Base-by-base conservation (phyloP, 1,140 invertebrate genomes). In the Pseudomyrmex gracilis region DNA sequence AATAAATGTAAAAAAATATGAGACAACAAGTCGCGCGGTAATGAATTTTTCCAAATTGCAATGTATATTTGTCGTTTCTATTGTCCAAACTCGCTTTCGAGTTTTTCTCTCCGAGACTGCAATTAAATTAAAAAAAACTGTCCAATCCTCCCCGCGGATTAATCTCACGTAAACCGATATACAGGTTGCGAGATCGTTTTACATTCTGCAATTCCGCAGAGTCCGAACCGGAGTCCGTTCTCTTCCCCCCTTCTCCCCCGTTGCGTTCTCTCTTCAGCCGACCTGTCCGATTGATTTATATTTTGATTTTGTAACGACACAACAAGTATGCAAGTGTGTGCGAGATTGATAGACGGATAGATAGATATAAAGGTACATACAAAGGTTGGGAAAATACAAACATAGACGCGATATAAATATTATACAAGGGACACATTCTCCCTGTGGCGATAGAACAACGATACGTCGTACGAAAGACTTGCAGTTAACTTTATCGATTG, bases 261-360 rank as follows among this genome's bases (percentile, higher is more conserved):
- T n/a, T n/a, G n/a, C 53, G 43, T 77, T 57, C 70, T 77, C 67
- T 61, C 15, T 58, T 61, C 58, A 63, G 24, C 47, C 66, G 20
- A 82, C 1, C 20, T 70, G 34, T 63, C 22, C 20, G 24, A 12
- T 74, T 64, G 78, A 77, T 86, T 86, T 71, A 64, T 78, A 53
- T 58, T 83, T 57, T 45, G 77, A 68, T 87, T 86, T 87, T 67
- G 80, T 74, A 77, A 83, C 53, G 22, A 17, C 53, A 45, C 55
- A 68, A 45, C 63, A 51, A n/a, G 78, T 77, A 57, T 22, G 61
- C 61, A 51, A 67, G 24, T 78, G 53, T 78, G 53, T n/a, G 51
- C 12, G 43, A 77, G 76, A 87, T 61, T 87, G 47, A 58, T 57
- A 60, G 61, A 3, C 53, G 20, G 45, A 17, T 53, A 61, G 63